Conservation (phyloP, 1,140 invertebrate genomes). For the Alviniconcha marisindica region DNA sequence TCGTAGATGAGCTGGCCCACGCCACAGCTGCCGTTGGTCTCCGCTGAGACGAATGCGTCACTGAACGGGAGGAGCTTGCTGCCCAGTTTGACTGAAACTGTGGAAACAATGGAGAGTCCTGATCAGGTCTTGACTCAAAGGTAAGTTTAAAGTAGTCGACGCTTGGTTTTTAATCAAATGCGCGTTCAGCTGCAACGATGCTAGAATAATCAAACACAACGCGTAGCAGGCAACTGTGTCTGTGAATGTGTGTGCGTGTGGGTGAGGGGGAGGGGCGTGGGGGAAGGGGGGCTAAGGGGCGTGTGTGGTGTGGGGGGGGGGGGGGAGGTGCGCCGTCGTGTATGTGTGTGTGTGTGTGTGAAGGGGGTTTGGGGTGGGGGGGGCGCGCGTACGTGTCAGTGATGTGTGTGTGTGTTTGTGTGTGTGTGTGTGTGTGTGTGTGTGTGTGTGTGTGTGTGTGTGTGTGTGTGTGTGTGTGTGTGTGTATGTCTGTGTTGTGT, state of each 20-base stretch:
- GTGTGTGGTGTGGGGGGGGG: too few species aligned
- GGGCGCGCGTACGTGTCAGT: too few species aligned
- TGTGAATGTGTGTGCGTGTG: too few species aligned
- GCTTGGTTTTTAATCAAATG: background rate
- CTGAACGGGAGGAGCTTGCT: constrained; percentile 19
- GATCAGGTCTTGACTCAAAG: too few species aligned
- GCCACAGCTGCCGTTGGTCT: constrained; percentile 39
- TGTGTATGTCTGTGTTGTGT: background rate
- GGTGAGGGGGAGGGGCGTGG: too few species aligned
- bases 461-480: background rate
- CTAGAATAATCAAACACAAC: background rate
- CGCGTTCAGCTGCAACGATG: background rate
- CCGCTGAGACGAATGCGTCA: constrained; percentile 36
- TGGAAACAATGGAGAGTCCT: background rate
- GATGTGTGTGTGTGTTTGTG: background rate
- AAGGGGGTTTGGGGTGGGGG: too few species aligned
- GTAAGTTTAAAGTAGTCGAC: background rate
- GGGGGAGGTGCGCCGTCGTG: too few species aligned
- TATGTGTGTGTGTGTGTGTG: too few species aligned
- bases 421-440: background rate
- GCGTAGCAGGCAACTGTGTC: too few species aligned
- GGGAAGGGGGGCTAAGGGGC: too few species aligned
- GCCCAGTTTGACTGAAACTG: constrained; percentile 19
- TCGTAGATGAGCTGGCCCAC: constrained; percentile 25
- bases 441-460: constrained; percentile 8